Evolutionary conservation across 2,113 vertebrate genomes (phyloP).

Genomic region (Pluvianellus socialis): DNA sequence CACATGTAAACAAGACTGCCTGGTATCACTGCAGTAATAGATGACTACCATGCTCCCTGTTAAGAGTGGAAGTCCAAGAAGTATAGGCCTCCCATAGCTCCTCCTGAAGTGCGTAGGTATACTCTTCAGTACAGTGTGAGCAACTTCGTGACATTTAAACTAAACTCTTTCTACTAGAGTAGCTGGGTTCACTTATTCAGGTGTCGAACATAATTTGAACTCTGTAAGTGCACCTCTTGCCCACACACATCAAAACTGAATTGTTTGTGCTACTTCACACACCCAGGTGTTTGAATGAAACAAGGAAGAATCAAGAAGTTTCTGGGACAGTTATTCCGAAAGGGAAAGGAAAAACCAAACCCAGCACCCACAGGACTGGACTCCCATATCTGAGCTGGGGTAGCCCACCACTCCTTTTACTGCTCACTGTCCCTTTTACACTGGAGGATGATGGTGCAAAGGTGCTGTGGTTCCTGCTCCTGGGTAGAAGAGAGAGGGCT

Average conservation of each 20-base stretch:
- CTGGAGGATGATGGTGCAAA: neutral
- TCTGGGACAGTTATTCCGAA: neutral
- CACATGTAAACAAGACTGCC: neutral
- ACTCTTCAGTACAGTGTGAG: neutral
- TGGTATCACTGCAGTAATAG: neutral
- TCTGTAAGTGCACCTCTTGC: neutral
- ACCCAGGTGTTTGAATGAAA: neutral
- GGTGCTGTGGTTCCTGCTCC: neutral
- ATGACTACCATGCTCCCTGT: fast-evolving
- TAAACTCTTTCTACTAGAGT: neutral
- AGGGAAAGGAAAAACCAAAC: neutral
- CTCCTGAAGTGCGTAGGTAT: neutral
- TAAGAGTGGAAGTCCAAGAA: neutral
- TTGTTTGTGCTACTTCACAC: neutral
- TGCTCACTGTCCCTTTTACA: neutral
- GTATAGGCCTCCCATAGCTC: neutral
- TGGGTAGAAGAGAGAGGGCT: neutral
- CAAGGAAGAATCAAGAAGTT: neutral
- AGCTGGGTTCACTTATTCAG: neutral
- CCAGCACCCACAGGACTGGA: fast-evolving
- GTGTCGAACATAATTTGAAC: neutral
- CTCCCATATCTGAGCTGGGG: neutral
- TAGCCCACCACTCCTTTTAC: neutral
- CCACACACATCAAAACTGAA: fast-evolving
- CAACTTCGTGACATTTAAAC: neutral